phyloP scores from a whole-genome alignment of 1,140 invertebrate genomes.

The Archegozetes longisetosus region DNA sequence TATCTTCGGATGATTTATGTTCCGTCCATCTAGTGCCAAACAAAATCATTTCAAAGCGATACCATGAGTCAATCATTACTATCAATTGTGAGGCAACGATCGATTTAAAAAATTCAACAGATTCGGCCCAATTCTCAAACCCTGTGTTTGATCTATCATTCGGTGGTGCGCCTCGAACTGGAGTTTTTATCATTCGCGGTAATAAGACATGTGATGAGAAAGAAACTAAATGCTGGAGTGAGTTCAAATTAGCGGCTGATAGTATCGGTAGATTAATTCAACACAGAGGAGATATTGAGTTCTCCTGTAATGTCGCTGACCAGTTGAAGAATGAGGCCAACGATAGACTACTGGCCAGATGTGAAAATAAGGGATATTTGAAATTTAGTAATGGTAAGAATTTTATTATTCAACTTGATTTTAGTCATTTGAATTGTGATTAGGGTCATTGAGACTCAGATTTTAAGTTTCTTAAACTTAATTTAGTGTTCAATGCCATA shows the following conservation, averaged over 20 bases:
- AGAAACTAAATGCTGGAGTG: background rate
- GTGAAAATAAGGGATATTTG: background rate
- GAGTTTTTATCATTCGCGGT: background rate
- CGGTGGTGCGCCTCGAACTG: background rate
- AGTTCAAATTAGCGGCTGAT: background rate
- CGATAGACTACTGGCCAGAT: background rate
- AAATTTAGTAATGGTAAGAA: background rate
- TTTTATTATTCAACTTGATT: too few species aligned
- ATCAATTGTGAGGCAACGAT: background rate
- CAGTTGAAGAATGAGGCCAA: background rate
- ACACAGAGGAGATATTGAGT: background rate
- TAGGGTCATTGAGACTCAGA: too few species aligned
- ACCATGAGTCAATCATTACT: background rate
- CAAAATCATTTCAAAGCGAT: background rate
- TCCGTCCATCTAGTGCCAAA: background rate
- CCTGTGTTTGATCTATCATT: background rate
- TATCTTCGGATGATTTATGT: background rate
- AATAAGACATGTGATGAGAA: background rate
- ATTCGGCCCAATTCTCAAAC: background rate
- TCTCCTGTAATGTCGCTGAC: background rate
- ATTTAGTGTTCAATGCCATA: too few species aligned
- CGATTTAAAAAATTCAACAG: too few species aligned
- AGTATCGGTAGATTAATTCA: background rate
- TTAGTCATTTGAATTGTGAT: too few species aligned
- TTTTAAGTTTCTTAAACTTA: too few species aligned